These are phyloP conservation scores for Clarias platycephalus DNA, from an alignment of 2,797 vertebrate species.

Conservation along the genomic window DNA sequence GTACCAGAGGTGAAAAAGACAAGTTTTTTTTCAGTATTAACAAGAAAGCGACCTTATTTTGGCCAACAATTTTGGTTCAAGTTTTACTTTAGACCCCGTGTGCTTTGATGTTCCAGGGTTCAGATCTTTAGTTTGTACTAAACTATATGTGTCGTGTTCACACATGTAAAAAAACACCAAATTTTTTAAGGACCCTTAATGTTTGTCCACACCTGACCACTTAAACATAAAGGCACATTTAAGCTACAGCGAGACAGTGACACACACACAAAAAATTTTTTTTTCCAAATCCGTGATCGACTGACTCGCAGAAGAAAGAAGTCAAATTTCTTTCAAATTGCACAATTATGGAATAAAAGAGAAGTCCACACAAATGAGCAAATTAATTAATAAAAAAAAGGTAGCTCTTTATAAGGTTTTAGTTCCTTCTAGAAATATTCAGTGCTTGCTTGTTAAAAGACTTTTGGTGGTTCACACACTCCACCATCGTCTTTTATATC, in stretches of 20 bases:
- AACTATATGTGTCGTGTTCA: neutral
- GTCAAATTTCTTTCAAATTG: neutral
- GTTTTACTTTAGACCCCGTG: neutral
- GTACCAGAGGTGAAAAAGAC: neutral
- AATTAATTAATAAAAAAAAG: neutral
- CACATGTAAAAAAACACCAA: neutral
- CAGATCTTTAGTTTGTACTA: neutral
- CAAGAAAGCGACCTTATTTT: neutral
- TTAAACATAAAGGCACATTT: neutral
- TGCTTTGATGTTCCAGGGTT: neutral
- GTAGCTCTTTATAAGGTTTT: neutral
- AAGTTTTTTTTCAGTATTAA: too few species aligned
- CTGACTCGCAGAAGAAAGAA: neutral
- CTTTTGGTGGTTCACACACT: neutral
- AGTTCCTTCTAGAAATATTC: neutral
- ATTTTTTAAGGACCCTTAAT: neutral
- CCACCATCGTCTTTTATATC: neutral
- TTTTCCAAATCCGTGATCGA: neutral
- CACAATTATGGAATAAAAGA: neutral
- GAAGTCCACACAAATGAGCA: neutral
- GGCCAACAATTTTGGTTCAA: neutral
- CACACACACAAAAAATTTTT: neutral
- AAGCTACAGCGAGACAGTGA: neutral
- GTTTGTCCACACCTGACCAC: neutral
- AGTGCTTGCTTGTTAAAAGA: neutral